Base-by-base conservation (phyloP, 2,797 vertebrate genomes). In the Rhincodon typus region DNA sequence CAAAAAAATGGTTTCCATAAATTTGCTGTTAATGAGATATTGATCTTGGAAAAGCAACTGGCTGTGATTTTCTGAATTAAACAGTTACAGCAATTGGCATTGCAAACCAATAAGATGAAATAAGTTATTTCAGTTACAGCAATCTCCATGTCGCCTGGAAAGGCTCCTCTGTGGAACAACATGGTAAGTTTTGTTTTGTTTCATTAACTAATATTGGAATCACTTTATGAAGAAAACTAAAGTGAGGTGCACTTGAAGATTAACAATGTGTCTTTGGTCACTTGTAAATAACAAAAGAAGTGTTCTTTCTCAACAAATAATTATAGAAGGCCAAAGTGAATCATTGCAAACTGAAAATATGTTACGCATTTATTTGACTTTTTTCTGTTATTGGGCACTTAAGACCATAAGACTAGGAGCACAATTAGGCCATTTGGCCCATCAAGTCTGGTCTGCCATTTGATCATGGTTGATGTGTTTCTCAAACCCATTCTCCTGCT, bases 21-120 rank as follows among this genome's bases (percentile, higher is more conserved):
- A 57, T 96, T 96, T 94, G 62, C 93, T 62, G n/a, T 94, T 94
- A 94, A 96, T 96, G 95, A 96, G 50, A 82, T 95, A 96, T 94
- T 95, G 95, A 96, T 96, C 74, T 38, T 42, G 62, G 46, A 69
- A 70, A 30, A 66, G 74, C 38, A 94, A 94, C 93, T 50, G 62
- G 95, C n/a, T 94, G 53, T 96, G 77, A 96, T 94, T 94, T 95
- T 77, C 91, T 23, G 13, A n/a, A 94, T 96, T 70, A 84, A 94
- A 84, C 67, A 66, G 25, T 77, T 67, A 77, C 46, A 95, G 70
- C 70, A 74, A 15, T 74, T 95, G 34, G 70, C 70, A 17, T 4
- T 53, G 46, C 53, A 72, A 95, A 95, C 10, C 74, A 42, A 70
- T 21, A 72, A 77, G 94, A n/a, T 95, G 70, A 95, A 53, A 17